phyloP scores from a whole-genome alignment of 1,140 invertebrate genomes.

The Venturia canescens region DNA sequence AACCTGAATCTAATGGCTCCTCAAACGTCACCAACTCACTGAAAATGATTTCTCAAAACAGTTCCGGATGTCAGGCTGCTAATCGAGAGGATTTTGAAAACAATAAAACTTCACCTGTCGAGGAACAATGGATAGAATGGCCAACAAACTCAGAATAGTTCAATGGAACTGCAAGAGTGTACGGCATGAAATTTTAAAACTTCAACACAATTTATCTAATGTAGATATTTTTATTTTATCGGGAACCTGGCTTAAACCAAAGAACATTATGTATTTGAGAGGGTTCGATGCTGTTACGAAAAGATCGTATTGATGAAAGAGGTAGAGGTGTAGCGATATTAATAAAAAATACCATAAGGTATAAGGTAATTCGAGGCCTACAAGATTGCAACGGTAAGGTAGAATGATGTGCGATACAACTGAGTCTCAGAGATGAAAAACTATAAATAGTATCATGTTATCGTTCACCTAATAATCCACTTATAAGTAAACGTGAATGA shows the following conservation, averaged over 20 bases:
- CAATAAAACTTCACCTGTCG: too few species aligned
- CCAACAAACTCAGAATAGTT: too few species aligned
- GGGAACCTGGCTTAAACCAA: constrained; percentile 53
- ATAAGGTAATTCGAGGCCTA: constrained; percentile 28
- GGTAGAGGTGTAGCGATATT: constrained; percentile 53
- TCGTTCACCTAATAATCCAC: constrained; percentile 17
- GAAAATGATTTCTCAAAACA: too few species aligned
- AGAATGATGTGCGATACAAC: constrained; percentile 38
- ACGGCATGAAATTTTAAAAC: constrained; percentile 49
- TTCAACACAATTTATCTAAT: constrained; percentile 45
- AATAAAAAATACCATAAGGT: constrained; percentile 49
- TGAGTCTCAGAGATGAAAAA: constrained; percentile 20
- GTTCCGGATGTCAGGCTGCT: too few species aligned
- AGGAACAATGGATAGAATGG: too few species aligned
- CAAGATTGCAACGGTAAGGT: constrained; percentile 47
- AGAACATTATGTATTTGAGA: constrained; percentile 44
- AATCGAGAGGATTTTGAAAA: too few species aligned
- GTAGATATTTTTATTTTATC: constrained; percentile 53
- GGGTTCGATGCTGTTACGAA: constrained; percentile 51
- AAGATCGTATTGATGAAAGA: constrained; percentile 47
- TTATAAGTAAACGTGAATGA: constrained; percentile 40
- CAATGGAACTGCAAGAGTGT: constrained; percentile 50
- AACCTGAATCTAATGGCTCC: too few species aligned
- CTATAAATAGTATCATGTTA: constrained; percentile 45
- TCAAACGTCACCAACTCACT: too few species aligned